phyloP scores from a whole-genome alignment of 2,113 vertebrate genomes.

The Egretta garzetta region DNA sequence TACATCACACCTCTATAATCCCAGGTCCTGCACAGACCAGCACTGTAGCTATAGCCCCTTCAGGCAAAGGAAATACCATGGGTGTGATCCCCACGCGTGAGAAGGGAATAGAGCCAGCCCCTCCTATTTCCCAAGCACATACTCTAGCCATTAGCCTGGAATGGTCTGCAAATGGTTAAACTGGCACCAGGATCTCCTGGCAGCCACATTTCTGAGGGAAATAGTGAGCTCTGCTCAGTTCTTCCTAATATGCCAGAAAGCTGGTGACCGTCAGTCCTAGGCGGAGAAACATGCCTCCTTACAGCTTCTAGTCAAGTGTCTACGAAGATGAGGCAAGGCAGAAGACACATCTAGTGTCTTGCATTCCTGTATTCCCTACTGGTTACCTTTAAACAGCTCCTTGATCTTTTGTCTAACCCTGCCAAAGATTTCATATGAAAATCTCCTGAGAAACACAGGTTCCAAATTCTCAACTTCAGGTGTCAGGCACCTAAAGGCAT shows the following conservation, averaged over 20 bases:
- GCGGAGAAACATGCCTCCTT: rapidly evolving
- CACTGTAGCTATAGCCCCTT: background rate
- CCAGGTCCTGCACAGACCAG: background rate
- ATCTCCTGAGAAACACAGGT: background rate
- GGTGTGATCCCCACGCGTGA: background rate
- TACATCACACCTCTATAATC: background rate
- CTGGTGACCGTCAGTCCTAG: background rate
- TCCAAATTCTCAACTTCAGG: background rate
- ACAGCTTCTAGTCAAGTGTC: background rate
- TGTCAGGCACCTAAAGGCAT: background rate
- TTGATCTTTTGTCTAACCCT: background rate
- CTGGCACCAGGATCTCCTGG: background rate
- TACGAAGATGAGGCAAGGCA: background rate
- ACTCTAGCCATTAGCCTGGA: background rate
- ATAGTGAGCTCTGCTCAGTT: background rate
- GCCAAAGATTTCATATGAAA: background rate
- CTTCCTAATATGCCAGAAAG: background rate
- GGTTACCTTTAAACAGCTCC: background rate
- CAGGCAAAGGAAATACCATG: background rate
- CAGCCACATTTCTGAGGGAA: background rate
- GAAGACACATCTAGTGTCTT: background rate
- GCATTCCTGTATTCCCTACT: background rate
- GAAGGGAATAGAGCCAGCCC: background rate
- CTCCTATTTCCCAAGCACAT: background rate
- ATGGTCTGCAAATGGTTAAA: background rate